Conservation (phyloP, 2,113 vertebrate species). For the Mus pahari region DNA sequence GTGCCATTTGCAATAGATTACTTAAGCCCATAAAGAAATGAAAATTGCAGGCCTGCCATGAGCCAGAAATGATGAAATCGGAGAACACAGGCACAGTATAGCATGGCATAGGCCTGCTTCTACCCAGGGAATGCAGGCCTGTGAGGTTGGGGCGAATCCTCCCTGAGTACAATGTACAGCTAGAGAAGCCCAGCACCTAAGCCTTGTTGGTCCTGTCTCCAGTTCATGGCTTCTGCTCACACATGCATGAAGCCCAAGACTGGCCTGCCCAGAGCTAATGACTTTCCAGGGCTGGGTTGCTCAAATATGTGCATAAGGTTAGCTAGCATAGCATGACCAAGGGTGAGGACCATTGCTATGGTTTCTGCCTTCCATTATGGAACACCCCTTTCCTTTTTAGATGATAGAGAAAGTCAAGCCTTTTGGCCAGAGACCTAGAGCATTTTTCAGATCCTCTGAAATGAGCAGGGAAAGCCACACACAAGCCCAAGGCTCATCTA, state of each 20-base stretch:
- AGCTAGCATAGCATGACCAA: neutral
- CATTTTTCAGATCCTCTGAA: neutral
- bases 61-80: slow-evolving; percentile 81
- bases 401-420: neutral
- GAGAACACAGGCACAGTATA: slow-evolving; percentile 53
- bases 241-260: neutral
- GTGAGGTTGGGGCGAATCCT: neutral
- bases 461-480: neutral
- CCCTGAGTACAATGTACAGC: neutral
- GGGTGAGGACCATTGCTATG: neutral
- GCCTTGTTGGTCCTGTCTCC: neutral
- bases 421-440: neutral
- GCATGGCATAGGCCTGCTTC: slow-evolving; percentile 19
- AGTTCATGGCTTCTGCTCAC: neutral
- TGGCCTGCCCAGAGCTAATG: neutral
- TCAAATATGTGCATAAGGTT: fast-evolving
- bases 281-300: neutral
- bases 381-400: slow-evolving; percentile 12
- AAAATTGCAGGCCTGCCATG: slow-evolving; percentile 76
- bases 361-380: neutral
- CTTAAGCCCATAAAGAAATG: slow-evolving; percentile 77
- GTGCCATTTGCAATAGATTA: slow-evolving; percentile 85
- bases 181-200: neutral
- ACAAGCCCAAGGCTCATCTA: neutral
- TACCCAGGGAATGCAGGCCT: neutral